Evolutionary conservation across 2,888 invertebrate species (phyloP).

Genomic region (Drosophila niveifrons): DNA sequence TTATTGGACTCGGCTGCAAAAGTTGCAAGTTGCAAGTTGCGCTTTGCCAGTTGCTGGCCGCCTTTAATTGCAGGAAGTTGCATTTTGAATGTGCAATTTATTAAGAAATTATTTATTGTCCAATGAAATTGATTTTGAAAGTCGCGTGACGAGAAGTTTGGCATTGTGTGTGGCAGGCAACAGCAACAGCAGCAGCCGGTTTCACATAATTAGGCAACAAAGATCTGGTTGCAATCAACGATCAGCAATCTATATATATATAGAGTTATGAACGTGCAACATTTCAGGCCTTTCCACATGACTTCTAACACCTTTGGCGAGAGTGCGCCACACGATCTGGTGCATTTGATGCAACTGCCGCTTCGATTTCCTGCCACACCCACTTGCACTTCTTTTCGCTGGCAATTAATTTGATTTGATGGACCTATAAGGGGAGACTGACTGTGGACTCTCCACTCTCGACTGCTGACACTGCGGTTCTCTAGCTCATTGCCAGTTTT

Average conservation of each 20-base stretch:
- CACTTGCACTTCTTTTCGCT: conserved; percentile 47
- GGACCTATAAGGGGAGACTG: conserved; percentile 23
- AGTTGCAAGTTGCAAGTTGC: conserved; percentile 13
- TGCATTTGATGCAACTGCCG: conserved; percentile 52
- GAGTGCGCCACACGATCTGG: conserved; percentile 38
- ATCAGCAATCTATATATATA: conserved; percentile 24
- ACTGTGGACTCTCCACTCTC: background rate
- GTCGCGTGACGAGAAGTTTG: conserved; percentile 68
- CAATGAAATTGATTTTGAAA: conserved; percentile 74
- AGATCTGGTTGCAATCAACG: conserved; percentile 39
- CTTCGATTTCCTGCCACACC: conserved; percentile 74
- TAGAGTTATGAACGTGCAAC: conserved; percentile 34
- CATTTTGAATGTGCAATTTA: conserved; percentile 75
- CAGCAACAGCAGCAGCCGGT: conserved; percentile 20
- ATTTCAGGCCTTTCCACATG: conserved; percentile 58
- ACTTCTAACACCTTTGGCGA: conserved; percentile 67
- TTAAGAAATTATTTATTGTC: conserved; percentile 78
- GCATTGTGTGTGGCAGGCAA: conserved; percentile 57
- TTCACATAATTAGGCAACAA: conserved; percentile 58
- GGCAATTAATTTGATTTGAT: conserved; percentile 74
- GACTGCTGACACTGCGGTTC: conserved; percentile 55
- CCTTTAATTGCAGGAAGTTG: conserved; percentile 78
- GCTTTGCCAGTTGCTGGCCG: conserved; percentile 39
- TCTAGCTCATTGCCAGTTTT: conserved; percentile 78
- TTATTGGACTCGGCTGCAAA: conserved; percentile 59